A percentile compares a stretch with the other conserved stretches of the same genome.
Evolutionary conservation across 35 echinoderm and acorn worm genomes (phyloP).

Genomic region (Diadema setosum): DNA sequence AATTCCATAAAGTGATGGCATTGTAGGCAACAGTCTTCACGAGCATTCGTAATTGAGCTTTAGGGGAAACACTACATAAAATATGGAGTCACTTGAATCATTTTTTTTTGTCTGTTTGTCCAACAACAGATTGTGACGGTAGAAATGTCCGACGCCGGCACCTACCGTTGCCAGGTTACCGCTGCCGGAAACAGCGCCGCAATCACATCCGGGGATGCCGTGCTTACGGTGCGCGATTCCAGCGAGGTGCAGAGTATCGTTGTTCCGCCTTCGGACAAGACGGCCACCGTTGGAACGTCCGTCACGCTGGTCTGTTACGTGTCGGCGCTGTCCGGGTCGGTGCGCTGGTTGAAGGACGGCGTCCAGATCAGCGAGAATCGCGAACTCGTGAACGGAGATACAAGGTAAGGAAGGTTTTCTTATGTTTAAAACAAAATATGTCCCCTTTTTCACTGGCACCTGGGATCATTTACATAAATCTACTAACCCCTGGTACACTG

Average conservation of each 20-base stretch:
- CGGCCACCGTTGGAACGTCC: conserved; percentile 42
- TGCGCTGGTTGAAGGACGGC: conserved; percentile 79
- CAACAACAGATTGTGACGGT: conserved; percentile 58
- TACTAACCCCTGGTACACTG: no score
- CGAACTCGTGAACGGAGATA: neutral
- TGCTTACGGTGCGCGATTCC: conserved; percentile 5
- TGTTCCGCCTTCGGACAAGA: conserved; percentile 46
- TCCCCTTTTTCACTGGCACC: no score
- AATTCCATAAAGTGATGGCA: no score
- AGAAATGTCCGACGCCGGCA: conserved; percentile 50
- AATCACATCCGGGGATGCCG: conserved; percentile 44
- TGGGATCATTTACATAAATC: no score
- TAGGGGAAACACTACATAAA: no score
- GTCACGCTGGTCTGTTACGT: conserved; percentile 60
- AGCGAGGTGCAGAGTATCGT: conserved; percentile 33
- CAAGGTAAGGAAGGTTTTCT: neutral
- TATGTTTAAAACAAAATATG: no score
- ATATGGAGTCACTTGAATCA: no score
- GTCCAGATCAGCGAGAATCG: conserved; percentile 48
- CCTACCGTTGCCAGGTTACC: conserved; percentile 64
- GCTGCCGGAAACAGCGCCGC: conserved; percentile 23
- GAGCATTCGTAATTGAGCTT: no score
- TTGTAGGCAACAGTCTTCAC: no score
- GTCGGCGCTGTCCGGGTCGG: conserved; percentile 47
- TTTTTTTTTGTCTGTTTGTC: no score